Conservation (phyloP, 2,113 vertebrate species). For the Chrysemys picta region DNA sequence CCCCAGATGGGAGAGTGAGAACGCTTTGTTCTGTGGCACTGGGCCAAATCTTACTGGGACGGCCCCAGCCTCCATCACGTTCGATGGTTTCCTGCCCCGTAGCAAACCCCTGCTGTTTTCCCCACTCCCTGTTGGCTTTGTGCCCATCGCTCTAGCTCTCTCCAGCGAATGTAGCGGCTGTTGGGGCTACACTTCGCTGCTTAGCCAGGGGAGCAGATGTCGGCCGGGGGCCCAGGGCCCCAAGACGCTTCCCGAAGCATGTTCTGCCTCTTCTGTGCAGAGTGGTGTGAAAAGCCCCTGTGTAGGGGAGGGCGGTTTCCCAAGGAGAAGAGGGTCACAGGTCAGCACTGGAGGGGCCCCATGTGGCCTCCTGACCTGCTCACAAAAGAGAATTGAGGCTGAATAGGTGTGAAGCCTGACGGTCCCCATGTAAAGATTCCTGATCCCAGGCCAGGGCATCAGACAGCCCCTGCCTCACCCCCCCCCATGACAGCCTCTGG, state of each 20-base stretch:
- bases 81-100: neutral
- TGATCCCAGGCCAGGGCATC: neutral
- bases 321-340: neutral
- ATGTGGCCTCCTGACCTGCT: neutral
- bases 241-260: too few relatives aligned
- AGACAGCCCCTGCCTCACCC: neutral
- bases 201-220: neutral
- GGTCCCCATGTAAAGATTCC: accelerated
- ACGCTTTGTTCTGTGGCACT: neutral
- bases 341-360: neutral
- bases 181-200: neutral
- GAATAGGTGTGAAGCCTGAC: neutral
- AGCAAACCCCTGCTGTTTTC: neutral
- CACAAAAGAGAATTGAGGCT: neutral
- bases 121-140: neutral
- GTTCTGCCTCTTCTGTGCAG: too few relatives aligned
- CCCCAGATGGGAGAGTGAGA: neutral
- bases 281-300: too few relatives aligned
- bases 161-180: neutral
- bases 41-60: neutral
- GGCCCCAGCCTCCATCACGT: neutral
- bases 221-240: too few relatives aligned
- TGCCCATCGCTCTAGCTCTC: neutral
- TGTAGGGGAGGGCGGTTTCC: neutral
- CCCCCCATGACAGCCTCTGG: accelerated